Evolutionary conservation across 2,797 vertebrate genomes (phyloP), one percentile per base, ranked within the genome.

Genomic region (Heterohyrax brucei): DNA sequence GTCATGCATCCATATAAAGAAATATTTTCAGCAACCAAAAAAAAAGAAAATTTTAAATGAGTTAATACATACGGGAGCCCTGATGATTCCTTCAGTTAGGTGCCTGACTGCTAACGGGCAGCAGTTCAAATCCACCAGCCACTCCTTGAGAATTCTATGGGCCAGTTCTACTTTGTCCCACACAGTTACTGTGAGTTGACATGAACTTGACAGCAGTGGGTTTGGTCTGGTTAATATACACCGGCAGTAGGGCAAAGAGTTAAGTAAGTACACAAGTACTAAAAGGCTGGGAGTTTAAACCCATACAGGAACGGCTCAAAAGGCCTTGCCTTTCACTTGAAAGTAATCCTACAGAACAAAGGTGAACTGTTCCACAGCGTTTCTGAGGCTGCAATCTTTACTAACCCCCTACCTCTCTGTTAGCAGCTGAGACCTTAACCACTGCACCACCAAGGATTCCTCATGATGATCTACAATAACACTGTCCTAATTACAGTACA

Each of bases 11-110:
- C 59, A 70, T 46, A 44, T 8, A 93, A 87, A 30, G 50, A 44
- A 94, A 84, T 44, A 56, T 50, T 87, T 84, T 64, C 73, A 79
- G 39, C 64, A 50, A 90, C 66, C 26, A 66, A 68, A 61, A 56
- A 95, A 66, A 53, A 95, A 89, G 19, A 83, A 91, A 64, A 44
- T 76, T 56, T 56, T 56, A 56, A 56, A 56, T 56, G 53, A 14
- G 53, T 16, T 56, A 56, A 56, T 56, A 56, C 18, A 56, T 56
- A 56, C 53, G 18, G 53, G 53, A 56, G 13, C 53, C 53, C 53
- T 53, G 53, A 12, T 56, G 53, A 16, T 13, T 14, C 53, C 16
- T 12, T 56, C 39, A 13, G 53, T 56, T 53, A 53, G 13, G 50
- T 13, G 13, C 50, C 13, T 53, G 50, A 13, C 50, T 53, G 50